Base-by-base conservation (phyloP, 2,113 vertebrate species). In the Colossoma macropomum region DNA sequence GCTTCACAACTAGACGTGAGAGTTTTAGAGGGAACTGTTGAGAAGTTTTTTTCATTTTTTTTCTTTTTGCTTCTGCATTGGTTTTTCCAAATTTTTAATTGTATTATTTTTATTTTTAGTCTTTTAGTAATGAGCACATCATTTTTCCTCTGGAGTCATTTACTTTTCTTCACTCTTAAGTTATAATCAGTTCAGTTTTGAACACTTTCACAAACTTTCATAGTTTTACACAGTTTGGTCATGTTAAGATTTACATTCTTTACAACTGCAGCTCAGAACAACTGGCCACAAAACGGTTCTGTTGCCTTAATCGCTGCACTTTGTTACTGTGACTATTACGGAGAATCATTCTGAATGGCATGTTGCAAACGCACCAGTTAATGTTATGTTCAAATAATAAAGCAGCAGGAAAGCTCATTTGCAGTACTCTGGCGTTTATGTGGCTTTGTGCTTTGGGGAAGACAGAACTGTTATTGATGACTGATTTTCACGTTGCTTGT, bases 391-490 rank as follows among this genome's bases (percentile, higher is more conserved):
- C 85, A 2, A 27, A 79, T 89, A 88, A 90, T 88, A 82, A 90
- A 88, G 83, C 88, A 83, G 87, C 87, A 87, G 86, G 89, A 90
- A 87, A 90, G 84, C 89, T 90, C 13, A 89, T 91, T 89, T 93
- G 92, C 92, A 91, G 90, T 92, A 93, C 92, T 92, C 92, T 93
- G 93, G 94, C 96, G 96, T 96, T 96, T 94, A 96, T 93, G 90
- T 93, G 90, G 94, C 94, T 96, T 95, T 91, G 91, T 93, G 93
- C 94, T 95, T 93, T 93, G 12, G 86, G 91, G 92, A 91, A 95
- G 96, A 97, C 96, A 96, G 97, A 98, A 95, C 93, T 83, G 93
- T 96, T 96, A 93, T 94, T 94, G 91, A 96, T 96, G 96, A 96
- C 95, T 90, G 93, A 94, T 96, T 96, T 96, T 96, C 92, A 95